phyloP scores from a whole-genome alignment of 1,140 invertebrate species.

The Whitmania pigra region DNA sequence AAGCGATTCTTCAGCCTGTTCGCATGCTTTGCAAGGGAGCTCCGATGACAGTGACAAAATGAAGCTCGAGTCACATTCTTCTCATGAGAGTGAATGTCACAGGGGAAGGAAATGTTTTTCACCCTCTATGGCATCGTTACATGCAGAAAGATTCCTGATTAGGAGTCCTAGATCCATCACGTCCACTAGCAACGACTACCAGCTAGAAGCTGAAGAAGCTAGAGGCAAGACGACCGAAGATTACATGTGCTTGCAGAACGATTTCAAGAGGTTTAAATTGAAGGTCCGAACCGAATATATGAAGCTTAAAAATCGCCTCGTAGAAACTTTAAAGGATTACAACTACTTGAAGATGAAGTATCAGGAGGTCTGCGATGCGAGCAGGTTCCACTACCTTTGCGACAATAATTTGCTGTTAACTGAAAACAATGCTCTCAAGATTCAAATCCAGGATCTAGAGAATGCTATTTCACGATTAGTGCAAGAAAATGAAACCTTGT shows the following conservation, averaged over 20 bases:
- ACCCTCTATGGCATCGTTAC: neutral
- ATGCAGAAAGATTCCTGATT: conserved; percentile 5
- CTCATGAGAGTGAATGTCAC: too few relatives aligned
- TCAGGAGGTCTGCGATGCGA: neutral
- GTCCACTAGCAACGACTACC: neutral
- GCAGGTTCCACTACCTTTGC: neutral
- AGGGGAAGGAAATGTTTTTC: neutral
- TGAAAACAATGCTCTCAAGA: conserved; percentile 12
- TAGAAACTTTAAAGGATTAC: conserved; percentile 13
- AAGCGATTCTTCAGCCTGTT: too few relatives aligned
- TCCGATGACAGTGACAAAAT: too few relatives aligned
- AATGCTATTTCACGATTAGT: neutral
- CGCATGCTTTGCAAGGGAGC: too few relatives aligned
- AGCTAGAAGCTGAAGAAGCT: neutral
- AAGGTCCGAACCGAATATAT: conserved; percentile 10
- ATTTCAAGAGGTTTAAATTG: conserved; percentile 2
- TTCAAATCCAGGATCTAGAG: neutral
- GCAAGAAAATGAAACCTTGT: too few relatives aligned
- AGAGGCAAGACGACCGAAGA: neutral
- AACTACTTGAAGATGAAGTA: conserved; percentile 12
- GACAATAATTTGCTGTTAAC: neutral
- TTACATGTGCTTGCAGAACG: neutral
- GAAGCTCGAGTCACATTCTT: too few relatives aligned
- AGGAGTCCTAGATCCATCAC: neutral
- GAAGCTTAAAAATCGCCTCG: conserved; percentile 12